Conservation (phyloP, 2,888 invertebrate genomes). For the Hyles lineata region DNA sequence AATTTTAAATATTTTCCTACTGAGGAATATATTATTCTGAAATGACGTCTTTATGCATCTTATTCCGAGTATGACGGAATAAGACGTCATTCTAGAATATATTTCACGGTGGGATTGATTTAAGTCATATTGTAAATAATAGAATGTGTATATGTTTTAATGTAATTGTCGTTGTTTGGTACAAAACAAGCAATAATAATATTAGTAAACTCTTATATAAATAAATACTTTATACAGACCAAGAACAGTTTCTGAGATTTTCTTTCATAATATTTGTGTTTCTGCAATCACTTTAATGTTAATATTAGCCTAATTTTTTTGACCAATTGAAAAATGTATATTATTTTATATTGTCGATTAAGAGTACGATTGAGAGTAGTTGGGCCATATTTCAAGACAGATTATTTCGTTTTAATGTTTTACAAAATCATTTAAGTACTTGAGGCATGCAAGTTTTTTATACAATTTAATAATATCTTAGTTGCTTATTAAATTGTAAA, state of each 20-base stretch:
- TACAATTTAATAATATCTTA: background rate
- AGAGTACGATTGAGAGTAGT: no score
- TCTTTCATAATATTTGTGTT: background rate
- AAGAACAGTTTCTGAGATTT: background rate
- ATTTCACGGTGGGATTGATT: background rate
- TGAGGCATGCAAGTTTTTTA: no score
- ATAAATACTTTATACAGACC: background rate
- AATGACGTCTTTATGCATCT: background rate
- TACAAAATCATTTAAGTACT: no score
- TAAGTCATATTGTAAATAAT: constrained; percentile 5
- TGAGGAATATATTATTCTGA: background rate
- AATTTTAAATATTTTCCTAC: background rate
- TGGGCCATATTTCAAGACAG: no score
- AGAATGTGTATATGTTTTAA: constrained; percentile 21
- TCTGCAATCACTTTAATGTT: no score
- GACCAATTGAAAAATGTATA: no score
- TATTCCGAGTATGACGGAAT: background rate
- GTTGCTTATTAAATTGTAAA: background rate
- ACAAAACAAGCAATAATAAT: constrained; percentile 53
- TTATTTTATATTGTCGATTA: no score
- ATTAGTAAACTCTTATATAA: background rate
- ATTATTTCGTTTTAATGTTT: no score
- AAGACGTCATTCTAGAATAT: background rate
- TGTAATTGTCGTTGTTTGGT: constrained; percentile 23
- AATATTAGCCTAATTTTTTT: no score